Evolutionary conservation across 2,113 vertebrate species (phyloP).

Genomic region (Aphyosemion australe): DNA sequence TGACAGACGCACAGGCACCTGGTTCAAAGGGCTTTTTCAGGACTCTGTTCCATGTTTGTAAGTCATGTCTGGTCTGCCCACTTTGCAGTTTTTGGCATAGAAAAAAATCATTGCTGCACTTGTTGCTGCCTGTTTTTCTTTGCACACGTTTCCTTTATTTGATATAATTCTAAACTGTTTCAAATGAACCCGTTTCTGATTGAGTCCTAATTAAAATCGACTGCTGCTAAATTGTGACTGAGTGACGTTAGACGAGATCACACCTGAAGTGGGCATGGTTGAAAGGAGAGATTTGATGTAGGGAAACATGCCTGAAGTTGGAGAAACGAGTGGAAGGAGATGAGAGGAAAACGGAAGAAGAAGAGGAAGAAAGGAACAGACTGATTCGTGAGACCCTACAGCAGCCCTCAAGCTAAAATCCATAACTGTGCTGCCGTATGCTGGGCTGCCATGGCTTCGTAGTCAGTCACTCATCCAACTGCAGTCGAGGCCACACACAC

Average conservation of each 20-base stretch:
- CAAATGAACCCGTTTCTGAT: background rate
- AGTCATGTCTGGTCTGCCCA: conserved; percentile 23
- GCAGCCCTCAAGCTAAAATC: conserved; percentile 75
- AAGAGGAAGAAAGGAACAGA: conserved; percentile 61
- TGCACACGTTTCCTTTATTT: background rate
- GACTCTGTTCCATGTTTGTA: conserved; percentile 24
- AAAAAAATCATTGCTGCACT: conserved; percentile 11
- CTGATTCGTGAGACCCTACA: conserved; percentile 69
- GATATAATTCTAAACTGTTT: background rate
- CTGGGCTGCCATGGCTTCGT: conserved; percentile 55
- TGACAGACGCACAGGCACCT: conserved; percentile 48
- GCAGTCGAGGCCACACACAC: conserved; percentile 14
- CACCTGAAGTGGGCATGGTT: background rate
- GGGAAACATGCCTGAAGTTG: conserved; percentile 45
- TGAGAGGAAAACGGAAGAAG: conserved; percentile 38
- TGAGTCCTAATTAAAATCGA: background rate
- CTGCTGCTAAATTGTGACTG: conserved; percentile 38
- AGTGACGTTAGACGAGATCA: background rate
- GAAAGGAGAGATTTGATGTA: conserved; percentile 45
- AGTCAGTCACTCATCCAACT: conserved; percentile 60
- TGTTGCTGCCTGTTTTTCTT: background rate
- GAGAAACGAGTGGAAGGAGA: conserved; percentile 29
- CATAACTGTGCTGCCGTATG: conserved; percentile 61
- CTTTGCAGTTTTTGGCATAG: conserved; percentile 20
- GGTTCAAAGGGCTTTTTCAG: conserved; percentile 26